Base-by-base conservation (phyloP, 2,113 vertebrate species). In the Podarcis muralis region DNA sequence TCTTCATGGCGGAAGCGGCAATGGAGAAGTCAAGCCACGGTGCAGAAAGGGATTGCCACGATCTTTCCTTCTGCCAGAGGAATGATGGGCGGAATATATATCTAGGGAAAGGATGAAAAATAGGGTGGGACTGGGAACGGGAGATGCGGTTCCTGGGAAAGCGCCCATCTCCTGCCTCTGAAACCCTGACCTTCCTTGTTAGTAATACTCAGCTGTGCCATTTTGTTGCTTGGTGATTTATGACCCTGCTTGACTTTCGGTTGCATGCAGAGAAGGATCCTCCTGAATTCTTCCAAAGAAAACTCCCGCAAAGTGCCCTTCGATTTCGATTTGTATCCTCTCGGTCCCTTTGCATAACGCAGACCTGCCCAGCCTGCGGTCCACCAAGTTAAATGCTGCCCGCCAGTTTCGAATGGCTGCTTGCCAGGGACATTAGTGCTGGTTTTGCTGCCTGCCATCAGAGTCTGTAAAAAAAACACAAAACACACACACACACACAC, bases 1-100 rank as follows among this genome's bases (percentile, higher is more conserved):
- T 95, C 94, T 92, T 96, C 95, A 96, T 96, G 93, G 86, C 83
- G 84, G 85, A 82, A 11, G 59, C 20, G 53, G 25, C 81, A 81
- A 32, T 53, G 77, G 83, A 93, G 94, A 90, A 68, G 30, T 15
- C 48, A 69, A 15, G 3, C 22, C 23, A 71, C 35, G 5, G 68
- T 27, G 25, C 71, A 23, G 23, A 48, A 5, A 71, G 85, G 74
- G 84, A 35, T 90, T 43, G 62, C 82, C 82, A 76, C 48, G 71
- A 48, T 83, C 82, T 40, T 23, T 13, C 35, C 88, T 69, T 87
- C 76, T 40, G 27, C 89, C 43, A n/a, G 53, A 40, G 37, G 30
- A 65, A 87, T 87, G 43, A 90, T 80, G 82, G 37, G 71, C 40
- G 18, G 80, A 89, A 84, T 83, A 89, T 81, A 88, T 90, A 88